Percentiles rank a stretch among this genome's conserved stretches.
Evolutionary conservation across 2,113 vertebrate genomes (phyloP).

Genomic region (Halcyon malimbica): DNA sequence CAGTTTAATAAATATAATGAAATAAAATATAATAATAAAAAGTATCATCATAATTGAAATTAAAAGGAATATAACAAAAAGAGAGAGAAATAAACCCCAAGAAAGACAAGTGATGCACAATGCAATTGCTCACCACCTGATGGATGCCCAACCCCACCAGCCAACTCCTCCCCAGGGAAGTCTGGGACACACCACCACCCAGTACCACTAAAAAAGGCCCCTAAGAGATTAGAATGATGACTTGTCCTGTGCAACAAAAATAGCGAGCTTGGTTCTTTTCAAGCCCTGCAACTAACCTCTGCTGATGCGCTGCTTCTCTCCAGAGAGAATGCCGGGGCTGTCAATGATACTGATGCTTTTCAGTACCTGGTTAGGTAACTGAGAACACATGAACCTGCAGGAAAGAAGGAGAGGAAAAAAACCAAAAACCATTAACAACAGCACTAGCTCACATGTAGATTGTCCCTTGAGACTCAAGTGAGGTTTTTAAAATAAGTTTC

Average conservation of each 20-base stretch:
- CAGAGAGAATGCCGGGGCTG: constrained; percentile 95
- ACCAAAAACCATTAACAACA: not conserved
- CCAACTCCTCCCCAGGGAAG: not conserved
- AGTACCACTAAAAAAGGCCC: not conserved
- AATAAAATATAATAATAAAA: not conserved
- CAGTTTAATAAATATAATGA: not conserved
- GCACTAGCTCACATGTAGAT: not conserved
- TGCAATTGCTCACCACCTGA: not conserved
- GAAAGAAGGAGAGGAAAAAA: not conserved
- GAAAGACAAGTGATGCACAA: not conserved
- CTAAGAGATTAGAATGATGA: not conserved
- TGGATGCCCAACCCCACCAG: no score
- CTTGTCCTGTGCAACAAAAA: not conserved
- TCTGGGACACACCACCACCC: not conserved
- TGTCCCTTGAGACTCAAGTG: not conserved
- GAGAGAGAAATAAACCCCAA: not conserved
- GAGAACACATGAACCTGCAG: constrained; percentile 95
- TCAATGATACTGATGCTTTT: constrained; percentile 98
- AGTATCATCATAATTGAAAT: not conserved
- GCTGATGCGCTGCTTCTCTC: constrained; percentile 96
- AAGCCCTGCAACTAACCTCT: constrained; percentile 80
- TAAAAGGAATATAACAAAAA: not conserved
- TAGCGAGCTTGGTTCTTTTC: not conserved
- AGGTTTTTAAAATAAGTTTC: not conserved
- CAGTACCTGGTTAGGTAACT: constrained; percentile 94